phyloP scores from a whole-genome alignment of 2,113 vertebrate species.

The Dunckerocampus dactyliophorus region DNA sequence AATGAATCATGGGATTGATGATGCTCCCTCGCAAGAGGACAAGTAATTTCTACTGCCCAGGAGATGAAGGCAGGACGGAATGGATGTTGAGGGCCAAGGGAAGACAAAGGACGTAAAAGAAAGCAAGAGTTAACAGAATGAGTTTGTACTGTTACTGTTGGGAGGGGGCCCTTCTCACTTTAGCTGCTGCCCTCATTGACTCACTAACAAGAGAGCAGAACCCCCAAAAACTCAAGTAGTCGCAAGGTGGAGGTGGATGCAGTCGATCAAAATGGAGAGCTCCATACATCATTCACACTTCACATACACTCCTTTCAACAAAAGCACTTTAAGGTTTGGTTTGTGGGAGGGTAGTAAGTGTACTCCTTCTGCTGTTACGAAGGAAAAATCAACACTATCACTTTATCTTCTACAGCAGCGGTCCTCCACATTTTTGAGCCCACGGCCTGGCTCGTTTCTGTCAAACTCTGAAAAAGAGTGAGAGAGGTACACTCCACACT shows the following conservation, averaged over 20 bases:
- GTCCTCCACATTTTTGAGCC: conserved; percentile 42
- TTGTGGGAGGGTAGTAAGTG: conserved; percentile 4
- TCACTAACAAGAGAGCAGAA: conserved; percentile 49
- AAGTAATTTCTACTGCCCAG: conserved; percentile 69
- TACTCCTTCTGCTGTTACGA: conserved; percentile 36
- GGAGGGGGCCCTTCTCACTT: conserved; percentile 22
- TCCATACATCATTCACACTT: conserved; percentile 55
- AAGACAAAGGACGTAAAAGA: conserved; percentile 25
- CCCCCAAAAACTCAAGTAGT: conserved; percentile 22
- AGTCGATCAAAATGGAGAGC: conserved; percentile 37
- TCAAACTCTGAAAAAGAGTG: no score
- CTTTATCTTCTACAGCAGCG: conserved; percentile 49
- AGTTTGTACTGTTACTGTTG: conserved; percentile 28
- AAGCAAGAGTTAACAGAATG: conserved; percentile 43
- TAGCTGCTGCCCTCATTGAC: conserved; percentile 33
- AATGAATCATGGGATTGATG: conserved; percentile 62
- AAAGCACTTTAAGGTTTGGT: neutral
- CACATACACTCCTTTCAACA: conserved; percentile 10
- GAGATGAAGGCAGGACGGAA: conserved; percentile 57
- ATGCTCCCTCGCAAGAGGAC: conserved; percentile 54
- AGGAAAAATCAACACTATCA: conserved; percentile 50
- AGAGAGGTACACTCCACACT: no score
- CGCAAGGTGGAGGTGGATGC: conserved; percentile 27
- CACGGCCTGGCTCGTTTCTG: neutral
- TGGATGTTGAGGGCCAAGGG: conserved; percentile 35